phyloP scores from a whole-genome alignment of 2,797 vertebrate species.

The Enteromius argenteus region DNA sequence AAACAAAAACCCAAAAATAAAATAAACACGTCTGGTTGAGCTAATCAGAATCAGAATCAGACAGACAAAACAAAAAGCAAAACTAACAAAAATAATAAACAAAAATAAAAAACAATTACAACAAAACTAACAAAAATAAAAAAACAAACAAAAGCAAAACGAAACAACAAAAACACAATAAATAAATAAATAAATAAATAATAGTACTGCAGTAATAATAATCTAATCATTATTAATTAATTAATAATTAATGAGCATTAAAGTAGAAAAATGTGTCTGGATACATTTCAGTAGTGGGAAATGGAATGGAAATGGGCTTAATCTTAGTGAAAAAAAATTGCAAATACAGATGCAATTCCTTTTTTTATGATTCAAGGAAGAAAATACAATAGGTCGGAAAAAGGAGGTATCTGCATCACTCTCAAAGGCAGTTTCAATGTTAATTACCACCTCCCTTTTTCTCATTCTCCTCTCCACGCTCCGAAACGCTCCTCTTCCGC shows the following conservation, averaged over 20 bases:
- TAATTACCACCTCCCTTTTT: slow-evolving; percentile 37
- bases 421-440: slow-evolving; percentile 7
- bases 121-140: neutral
- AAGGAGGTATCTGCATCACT: neutral
- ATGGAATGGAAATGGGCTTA: neutral
- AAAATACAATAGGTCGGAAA: neutral
- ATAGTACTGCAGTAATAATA: neutral
- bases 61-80: neutral
- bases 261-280: neutral
- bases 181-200: neutral
- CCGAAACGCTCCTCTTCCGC: slow-evolving; percentile 9
- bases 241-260: neutral
- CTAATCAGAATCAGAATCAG: neutral
- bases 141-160: neutral
- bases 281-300: neutral
- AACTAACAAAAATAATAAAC: neutral
- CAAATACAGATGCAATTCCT: no score
- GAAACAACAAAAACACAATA: neutral
- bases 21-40: no score
- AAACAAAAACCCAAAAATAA: neutral
- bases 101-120: neutral
- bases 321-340: neutral
- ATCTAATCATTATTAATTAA: neutral
- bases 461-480: slow-evolving; percentile 4
- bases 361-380: neutral